Conservation (phyloP, 2,797 vertebrate genomes). For the Urosaurus nigricauda region DNA sequence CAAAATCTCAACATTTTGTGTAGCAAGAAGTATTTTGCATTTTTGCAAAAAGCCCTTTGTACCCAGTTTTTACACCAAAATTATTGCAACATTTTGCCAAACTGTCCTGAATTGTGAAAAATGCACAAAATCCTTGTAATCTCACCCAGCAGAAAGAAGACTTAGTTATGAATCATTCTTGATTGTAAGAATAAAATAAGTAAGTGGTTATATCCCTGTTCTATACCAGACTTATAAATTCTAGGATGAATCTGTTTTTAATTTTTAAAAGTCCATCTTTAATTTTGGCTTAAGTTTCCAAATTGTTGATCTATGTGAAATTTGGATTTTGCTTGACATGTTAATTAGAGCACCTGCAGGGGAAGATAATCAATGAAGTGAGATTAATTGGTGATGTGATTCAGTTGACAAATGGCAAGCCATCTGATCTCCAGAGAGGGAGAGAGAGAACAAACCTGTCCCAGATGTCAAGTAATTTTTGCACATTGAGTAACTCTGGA, state of each 20-base stretch:
- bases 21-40: no score
- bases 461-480: constrained; percentile 14
- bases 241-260: constrained; percentile 40
- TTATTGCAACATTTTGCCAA: background rate
- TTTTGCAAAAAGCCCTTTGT: no score
- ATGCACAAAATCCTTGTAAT: no score
- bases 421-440: constrained; percentile 4
- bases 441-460: constrained; percentile 20
- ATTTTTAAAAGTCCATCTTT: constrained; percentile 40
- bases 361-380: constrained; percentile 50
- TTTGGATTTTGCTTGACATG: constrained; percentile 21
- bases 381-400: constrained; percentile 35
- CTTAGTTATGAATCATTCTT: no score
- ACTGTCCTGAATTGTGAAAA: background rate
- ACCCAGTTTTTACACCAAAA: no score
- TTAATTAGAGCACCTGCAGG: constrained; percentile 50
- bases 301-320: constrained; percentile 46
- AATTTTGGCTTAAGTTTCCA: background rate
- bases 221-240: constrained; percentile 37
- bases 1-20: no score
- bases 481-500: constrained; percentile 21
- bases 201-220: constrained; percentile 30
- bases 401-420: constrained; percentile 37
- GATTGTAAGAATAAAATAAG: no score
- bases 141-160: no score